Percentiles rank a stretch among this genome's conserved stretches.
These are phyloP conservation scores for Parochlus steinenii DNA, from an alignment of 2,888 invertebrate species.

Conservation along the genomic window DNA sequence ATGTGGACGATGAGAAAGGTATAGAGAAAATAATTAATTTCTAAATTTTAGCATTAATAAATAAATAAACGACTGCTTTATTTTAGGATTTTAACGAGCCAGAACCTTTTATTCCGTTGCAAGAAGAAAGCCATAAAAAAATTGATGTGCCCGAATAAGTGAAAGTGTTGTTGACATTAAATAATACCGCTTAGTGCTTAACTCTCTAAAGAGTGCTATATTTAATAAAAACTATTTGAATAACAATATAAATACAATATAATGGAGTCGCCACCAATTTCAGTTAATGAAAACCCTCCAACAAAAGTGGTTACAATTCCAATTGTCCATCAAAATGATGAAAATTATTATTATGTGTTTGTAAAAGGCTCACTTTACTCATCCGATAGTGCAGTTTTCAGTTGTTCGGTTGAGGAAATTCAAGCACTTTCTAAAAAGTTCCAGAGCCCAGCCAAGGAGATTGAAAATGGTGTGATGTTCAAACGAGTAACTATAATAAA, in stretches of 20 bases:
- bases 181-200: too few relatives aligned
- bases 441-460: constrained; percentile 40
- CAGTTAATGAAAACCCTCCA: constrained; percentile 16
- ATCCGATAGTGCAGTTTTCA: constrained; percentile 57
- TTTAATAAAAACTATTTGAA: background rate
- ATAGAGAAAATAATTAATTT: too few relatives aligned
- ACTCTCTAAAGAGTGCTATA: too few relatives aligned
- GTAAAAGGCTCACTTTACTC: constrained; percentile 67
- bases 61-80: too few relatives aligned
- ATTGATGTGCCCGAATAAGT: constrained; percentile 9
- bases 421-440: constrained; percentile 53
- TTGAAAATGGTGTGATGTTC: constrained; percentile 56
- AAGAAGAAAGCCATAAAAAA: constrained; percentile 9
- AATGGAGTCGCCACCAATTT: constrained; percentile 13
- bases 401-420: constrained; percentile 50
- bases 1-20: constrained; percentile 90
- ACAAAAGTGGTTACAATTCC: constrained; percentile 30
- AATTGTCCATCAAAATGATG: constrained; percentile 31
- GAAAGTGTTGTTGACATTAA: background rate
- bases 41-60: too few relatives aligned
- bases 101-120: constrained; percentile 40
- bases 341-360: constrained; percentile 53
- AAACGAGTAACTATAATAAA: too few relatives aligned
- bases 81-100: constrained; percentile 73
- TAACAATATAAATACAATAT: constrained; percentile 1